Evolutionary conservation across 2,113 vertebrate genomes (phyloP).

Genomic region (Sciurus niger): DNA sequence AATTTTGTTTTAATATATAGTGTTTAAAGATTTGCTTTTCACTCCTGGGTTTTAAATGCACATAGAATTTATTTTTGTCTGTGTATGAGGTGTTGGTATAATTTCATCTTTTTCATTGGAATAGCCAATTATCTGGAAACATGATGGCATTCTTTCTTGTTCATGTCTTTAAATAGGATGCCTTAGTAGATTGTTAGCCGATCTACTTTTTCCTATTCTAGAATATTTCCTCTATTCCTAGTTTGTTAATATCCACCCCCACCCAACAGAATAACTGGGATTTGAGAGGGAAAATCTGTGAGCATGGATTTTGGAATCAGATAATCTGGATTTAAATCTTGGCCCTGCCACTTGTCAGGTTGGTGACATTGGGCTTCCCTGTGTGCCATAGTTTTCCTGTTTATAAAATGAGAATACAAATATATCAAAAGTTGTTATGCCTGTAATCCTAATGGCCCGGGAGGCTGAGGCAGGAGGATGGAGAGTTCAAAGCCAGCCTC

Average conservation of each 20-base stretch:
- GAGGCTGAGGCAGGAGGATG: no score
- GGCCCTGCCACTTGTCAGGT: background rate
- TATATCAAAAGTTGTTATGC: background rate
- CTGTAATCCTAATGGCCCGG: no score
- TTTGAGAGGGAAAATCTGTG: background rate
- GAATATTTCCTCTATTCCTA: background rate
- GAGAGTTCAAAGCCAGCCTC: no score
- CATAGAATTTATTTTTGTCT: slow-evolving; percentile 1
- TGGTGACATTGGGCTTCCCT: background rate
- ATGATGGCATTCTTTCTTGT: background rate
- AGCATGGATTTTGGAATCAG: background rate
- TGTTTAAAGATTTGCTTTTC: background rate
- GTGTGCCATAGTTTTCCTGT: background rate
- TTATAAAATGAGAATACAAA: background rate
- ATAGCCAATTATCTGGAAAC: background rate
- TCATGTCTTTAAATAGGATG: background rate
- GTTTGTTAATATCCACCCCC: background rate
- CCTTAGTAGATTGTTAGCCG: background rate
- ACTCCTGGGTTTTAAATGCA: background rate
- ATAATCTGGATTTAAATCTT: slow-evolving; percentile 1
- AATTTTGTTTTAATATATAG: background rate
- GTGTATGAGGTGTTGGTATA: background rate
- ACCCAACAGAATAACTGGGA: background rate
- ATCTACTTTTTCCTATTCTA: background rate
- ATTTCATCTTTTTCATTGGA: background rate